Evolutionary conservation across 2,888 invertebrate species (phyloP).

Genomic region (Philonicus albiceps): DNA sequence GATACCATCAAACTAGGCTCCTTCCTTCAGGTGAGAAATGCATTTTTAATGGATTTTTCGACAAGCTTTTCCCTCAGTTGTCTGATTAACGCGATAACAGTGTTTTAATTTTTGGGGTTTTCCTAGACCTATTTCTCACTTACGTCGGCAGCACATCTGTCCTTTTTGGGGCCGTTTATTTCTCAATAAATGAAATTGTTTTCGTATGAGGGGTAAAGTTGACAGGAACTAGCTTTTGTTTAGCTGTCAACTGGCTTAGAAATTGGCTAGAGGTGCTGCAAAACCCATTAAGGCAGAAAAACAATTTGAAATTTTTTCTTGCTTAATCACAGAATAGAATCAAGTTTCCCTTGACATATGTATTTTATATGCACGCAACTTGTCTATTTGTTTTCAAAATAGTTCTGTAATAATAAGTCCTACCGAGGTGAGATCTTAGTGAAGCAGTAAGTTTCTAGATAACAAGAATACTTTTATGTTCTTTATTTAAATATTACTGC

Average conservation of each 20-base stretch:
- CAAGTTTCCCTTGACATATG: not conserved
- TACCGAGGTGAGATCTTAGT: no score
- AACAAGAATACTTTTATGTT: no score
- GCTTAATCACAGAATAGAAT: not conserved
- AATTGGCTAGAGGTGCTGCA: not conserved
- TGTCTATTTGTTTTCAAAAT: not conserved
- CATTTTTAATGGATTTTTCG: slow-evolving; percentile 35
- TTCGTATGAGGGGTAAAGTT: not conserved
- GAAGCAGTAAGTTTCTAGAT: no score
- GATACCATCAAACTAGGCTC: not conserved
- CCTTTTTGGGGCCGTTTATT: not conserved
- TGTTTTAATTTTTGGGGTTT: slow-evolving; percentile 9
- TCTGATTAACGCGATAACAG: not conserved
- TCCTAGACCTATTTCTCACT: not conserved
- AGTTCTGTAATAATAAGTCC: no score
- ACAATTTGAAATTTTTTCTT: not conserved
- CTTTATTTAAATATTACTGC: no score
- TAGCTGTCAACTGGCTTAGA: not conserved
- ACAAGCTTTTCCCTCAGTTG: not conserved
- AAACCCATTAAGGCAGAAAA: not conserved
- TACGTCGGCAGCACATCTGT: not conserved
- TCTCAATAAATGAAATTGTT: not conserved
- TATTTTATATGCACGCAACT: not conserved
- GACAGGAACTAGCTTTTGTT: not conserved
- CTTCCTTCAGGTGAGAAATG: slow-evolving; percentile 1